A percentile compares a stretch with the other conserved stretches of the same genome.
phyloP scores from a whole-genome alignment of 2,888 invertebrate genomes.

The Melieria crassipennis region DNA sequence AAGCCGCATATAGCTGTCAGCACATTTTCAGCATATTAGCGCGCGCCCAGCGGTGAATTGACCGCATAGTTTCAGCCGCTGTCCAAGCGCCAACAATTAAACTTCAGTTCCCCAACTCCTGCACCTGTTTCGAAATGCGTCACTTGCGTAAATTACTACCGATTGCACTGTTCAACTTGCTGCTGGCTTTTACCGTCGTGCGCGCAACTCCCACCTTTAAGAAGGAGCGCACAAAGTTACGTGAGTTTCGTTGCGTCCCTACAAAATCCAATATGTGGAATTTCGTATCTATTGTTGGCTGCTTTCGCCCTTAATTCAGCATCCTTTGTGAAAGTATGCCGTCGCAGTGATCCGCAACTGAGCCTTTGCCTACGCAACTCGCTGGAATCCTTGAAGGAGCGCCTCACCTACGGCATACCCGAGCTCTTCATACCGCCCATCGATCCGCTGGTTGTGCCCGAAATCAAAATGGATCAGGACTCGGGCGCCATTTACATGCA shows the following conservation, averaged over 20 bases:
- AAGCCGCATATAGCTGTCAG: too few species aligned
- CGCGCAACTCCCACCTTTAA: constrained; percentile 19
- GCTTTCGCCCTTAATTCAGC: constrained; percentile 66
- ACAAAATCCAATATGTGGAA: too few species aligned
- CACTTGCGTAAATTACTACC: neutral
- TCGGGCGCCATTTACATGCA: constrained; percentile 76
- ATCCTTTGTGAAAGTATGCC: constrained; percentile 74
- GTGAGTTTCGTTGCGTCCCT: constrained; percentile 33
- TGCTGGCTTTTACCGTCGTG: neutral
- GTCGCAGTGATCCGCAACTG: constrained; percentile 70
- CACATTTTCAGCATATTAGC: too few species aligned
- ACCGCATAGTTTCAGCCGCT: too few species aligned
- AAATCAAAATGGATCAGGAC: constrained; percentile 75
- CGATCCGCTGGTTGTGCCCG: constrained; percentile 76
- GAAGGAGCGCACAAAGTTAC: constrained; percentile 38
- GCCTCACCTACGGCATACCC: constrained; percentile 73
- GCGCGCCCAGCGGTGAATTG: too few species aligned
- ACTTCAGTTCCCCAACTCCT: too few species aligned
- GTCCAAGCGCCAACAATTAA: too few species aligned
- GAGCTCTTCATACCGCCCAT: constrained; percentile 75
- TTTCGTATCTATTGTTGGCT: neutral
- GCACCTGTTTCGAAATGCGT: neutral
- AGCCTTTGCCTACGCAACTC: constrained; percentile 72
- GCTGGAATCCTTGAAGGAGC: constrained; percentile 70
- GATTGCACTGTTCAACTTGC: too few species aligned